Evolutionary conservation across 2,888 invertebrate species (phyloP).

Genomic region (Acrobeloides nanus): DNA sequence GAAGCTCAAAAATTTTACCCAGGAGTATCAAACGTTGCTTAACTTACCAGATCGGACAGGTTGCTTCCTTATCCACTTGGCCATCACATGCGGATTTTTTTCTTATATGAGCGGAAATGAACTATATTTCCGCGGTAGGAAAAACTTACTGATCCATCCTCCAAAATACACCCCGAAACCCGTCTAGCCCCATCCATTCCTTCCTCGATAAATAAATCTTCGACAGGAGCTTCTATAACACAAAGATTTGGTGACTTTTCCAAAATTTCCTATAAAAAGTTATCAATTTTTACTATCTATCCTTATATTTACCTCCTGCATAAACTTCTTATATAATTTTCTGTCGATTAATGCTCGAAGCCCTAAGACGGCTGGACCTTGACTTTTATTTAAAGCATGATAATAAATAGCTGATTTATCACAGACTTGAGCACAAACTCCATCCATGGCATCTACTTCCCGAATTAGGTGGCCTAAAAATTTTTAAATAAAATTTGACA

Average conservation of each 20-base stretch:
- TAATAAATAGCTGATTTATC: constrained; percentile 57
- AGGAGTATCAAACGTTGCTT: no score
- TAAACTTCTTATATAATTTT: constrained; percentile 67
- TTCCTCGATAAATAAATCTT: constrained; percentile 62
- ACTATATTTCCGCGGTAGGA: constrained; percentile 5
- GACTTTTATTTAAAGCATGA: constrained; percentile 68
- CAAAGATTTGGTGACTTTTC: constrained; percentile 59
- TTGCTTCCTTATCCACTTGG: no score
- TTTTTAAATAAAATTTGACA: not conserved
- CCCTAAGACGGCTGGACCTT: constrained; percentile 84
- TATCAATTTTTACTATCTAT: constrained; percentile 5
- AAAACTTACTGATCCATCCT: constrained; percentile 51
- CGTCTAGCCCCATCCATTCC: not conserved
- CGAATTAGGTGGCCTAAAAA: constrained; percentile 65
- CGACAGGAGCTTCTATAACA: constrained; percentile 68
- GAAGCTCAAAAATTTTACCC: no score
- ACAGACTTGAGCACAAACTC: constrained; percentile 72
- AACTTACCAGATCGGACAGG: no score
- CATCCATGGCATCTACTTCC: constrained; percentile 81
- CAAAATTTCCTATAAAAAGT: constrained; percentile 32
- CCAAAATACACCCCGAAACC: constrained; percentile 52
- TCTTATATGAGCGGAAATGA: no score
- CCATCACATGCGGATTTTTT: no score
- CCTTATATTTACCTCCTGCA: constrained; percentile 60
- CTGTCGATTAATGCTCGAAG: constrained; percentile 80